Base-by-base conservation (phyloP, 2,797 vertebrate species). In the Lagorchestes hirsutus region DNA sequence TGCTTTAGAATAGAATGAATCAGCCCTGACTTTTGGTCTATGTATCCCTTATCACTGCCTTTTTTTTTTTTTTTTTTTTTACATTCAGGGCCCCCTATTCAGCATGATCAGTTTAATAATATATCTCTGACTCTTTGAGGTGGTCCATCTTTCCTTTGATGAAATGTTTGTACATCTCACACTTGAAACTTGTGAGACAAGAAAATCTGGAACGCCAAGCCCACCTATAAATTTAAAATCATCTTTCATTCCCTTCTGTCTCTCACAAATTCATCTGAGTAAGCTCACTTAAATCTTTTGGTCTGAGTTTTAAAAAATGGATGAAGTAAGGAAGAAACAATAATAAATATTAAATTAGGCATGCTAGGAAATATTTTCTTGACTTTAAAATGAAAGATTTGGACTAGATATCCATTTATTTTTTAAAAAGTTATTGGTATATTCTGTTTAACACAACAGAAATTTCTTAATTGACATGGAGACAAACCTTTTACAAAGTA, bases 341-440 rank as follows among this genome's bases (percentile, higher is more conserved):
- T 59, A 59, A 59, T 31, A 59, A 59, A 59, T 31, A 59, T 31
- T 59, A 59, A 29, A 82, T 40, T 24, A 90, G 55, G 82, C 52
- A 13, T 94, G 46, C 55, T 55, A 14, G 56, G 50, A 93, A 90
- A 96, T 94, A 29, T 55, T 50, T 94, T 29, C 62, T 91, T 54
- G 40, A 58, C 55, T 92, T 94, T 29, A 52, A 52, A 95, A 24
- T 40, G 54, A 54, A 28, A 14, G 11, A 16, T 50, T 94, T 82
- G 56, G 82, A 29, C n/a, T 28, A 18, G 16, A 22, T 40, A 90
- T 18, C 18, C 40, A 18, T 90, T 90, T 27, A 34, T 62, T 62
- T 62, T 59, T 59, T 58, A 27, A 59, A 59, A 28, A 62, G 29
- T 62, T 62, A 62, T 62, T 62, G 59, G 12, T 14, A 62, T 10